Percentiles rank a stretch among this genome's conserved stretches.
phyloP scores from a whole-genome alignment of 1,140 invertebrate species.

The Pogonognathellus flavescens region DNA sequence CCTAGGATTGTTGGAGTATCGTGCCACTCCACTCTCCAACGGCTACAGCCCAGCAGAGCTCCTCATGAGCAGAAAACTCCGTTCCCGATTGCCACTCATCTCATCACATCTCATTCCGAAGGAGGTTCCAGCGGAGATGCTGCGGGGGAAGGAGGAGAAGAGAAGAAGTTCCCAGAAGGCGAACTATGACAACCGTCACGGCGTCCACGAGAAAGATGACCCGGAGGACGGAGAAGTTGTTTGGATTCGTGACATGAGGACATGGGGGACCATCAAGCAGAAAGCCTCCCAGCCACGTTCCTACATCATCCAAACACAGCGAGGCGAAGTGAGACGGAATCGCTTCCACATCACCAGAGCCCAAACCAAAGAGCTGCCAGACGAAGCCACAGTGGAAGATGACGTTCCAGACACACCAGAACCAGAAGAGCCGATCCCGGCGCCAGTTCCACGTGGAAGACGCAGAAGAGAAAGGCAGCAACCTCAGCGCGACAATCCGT shows the following conservation, averaged over 20 bases:
- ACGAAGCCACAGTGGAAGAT: neutral
- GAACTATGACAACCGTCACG: slow-evolving; percentile 60
- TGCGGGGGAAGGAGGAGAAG: slow-evolving; percentile 55
- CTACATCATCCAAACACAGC: slow-evolving; percentile 53
- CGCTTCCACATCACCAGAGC: neutral
- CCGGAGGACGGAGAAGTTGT: slow-evolving; percentile 51
- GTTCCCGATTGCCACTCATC: slow-evolving; percentile 10
- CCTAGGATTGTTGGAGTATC: too few species aligned
- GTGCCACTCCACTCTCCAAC: slow-evolving; percentile 54
- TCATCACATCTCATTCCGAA: neutral
- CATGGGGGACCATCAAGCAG: slow-evolving; percentile 54
- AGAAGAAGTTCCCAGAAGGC: slow-evolving; percentile 54
- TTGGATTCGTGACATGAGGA: slow-evolving; percentile 63
- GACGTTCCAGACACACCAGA: neutral
- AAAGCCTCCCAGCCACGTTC: slow-evolving; percentile 57
- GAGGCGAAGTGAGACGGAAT: neutral
- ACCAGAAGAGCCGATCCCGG: too few species aligned
- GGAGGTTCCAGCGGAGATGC: neutral
- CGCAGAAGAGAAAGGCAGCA: too few species aligned
- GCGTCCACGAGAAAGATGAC: slow-evolving; percentile 18
- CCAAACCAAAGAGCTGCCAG: neutral
- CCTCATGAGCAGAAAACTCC: slow-evolving; percentile 21
- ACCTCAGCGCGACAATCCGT: too few species aligned
- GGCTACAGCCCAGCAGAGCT: too few species aligned
- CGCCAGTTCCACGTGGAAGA: too few species aligned